Evolutionary conservation across 2,797 vertebrate genomes (phyloP).

Genomic region (Rhincodon typus): DNA sequence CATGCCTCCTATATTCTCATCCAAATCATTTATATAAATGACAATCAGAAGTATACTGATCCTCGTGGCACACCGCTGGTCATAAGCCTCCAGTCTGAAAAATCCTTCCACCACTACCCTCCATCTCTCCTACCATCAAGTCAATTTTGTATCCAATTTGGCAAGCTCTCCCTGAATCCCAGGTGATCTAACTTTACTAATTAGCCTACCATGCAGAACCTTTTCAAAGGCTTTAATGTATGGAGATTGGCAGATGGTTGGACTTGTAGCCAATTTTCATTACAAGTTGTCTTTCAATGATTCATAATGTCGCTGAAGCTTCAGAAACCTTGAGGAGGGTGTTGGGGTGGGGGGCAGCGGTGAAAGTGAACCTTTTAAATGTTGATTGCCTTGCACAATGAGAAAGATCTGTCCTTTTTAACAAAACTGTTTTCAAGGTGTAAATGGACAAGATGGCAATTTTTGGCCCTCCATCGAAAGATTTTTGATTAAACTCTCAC

Average conservation of each 20-base stretch:
- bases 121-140: too few relatives aligned
- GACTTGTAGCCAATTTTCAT: neutral
- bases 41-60: too few relatives aligned
- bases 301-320: neutral
- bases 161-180: too few relatives aligned
- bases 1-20: too few relatives aligned
- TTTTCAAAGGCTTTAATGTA: too few relatives aligned
- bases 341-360: neutral
- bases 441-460: neutral
- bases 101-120: too few relatives aligned
- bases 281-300: constrained; percentile 46
- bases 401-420: neutral
- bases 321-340: neutral
- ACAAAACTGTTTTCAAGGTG: neutral
- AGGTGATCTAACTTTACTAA: too few relatives aligned
- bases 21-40: too few relatives aligned
- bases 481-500: neutral
- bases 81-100: too few relatives aligned
- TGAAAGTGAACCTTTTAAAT: neutral
- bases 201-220: too few relatives aligned
- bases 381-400: neutral
- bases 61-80: too few relatives aligned
- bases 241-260: neutral
- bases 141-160: too few relatives aligned
- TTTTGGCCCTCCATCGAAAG: neutral